Evolutionary conservation across 2,113 vertebrate species (phyloP), one percentile per base, ranked within the genome.

Genomic region (Catagonus wagneri): DNA sequence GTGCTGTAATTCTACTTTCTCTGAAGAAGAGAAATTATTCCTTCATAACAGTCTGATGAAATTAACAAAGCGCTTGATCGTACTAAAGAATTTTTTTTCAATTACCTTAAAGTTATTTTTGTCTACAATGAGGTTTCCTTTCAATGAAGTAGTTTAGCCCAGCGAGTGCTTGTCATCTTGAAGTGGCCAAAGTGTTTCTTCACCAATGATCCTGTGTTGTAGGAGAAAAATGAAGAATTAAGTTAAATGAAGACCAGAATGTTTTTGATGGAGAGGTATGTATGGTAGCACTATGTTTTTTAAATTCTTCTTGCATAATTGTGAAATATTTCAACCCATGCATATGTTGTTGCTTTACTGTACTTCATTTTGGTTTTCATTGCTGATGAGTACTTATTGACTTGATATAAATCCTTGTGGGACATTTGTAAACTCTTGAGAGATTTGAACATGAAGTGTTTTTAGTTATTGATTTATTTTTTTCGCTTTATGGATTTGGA

Each of bases 61-160:
- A 90, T 83, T 66, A 90, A 29, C 9, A 90, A 65, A 71, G 13
- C 27, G 92, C 22, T 60, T 93, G 27, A 27, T 52, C 54, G 63
- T 36, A 13, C 34, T 44, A 36, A 16, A 27, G 1, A 1, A 9
- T 54, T 39, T 44, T 54, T 84, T 69, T 83, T 63, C 20, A 83
- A 16, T 80, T 95, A 95, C 89, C 88, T 96, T 90, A 50, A 50
- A 36, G 3, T 15, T 74, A 52, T 60, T 65, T 44, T 44, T 44
- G 36, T 36, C 16, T 36, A 39, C 17, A 36, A 19, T 32, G 29
- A 71, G 20, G 22, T 75, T 36, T 83, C 15, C 32, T 75, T 86
- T 94, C 90, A 95, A 0, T 90, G 86, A 79, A 92, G 36, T 50
- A 36, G 6, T 74, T 76, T 58, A 80, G 80, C n/a, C 65, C 54